A percentile compares a stretch with the other conserved stretches of the same genome.
phyloP scores from a whole-genome alignment of 2,888 invertebrate species.

The Tinea trinotella region DNA sequence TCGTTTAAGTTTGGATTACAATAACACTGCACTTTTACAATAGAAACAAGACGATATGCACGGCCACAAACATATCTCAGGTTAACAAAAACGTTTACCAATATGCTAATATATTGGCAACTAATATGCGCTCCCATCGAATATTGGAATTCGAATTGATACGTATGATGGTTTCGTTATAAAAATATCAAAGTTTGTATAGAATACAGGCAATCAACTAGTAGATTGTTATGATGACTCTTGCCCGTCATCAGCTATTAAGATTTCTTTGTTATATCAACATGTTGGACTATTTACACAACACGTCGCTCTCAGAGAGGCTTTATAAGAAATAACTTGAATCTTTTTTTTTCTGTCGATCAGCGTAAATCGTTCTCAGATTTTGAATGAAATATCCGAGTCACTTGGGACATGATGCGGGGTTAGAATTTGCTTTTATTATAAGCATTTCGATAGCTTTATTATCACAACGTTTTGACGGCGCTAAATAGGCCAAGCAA shows the following conservation, averaged over 20 bases:
- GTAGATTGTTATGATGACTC: conserved; percentile 66
- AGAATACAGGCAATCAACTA: conserved; percentile 64
- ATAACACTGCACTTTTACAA: conserved; percentile 47
- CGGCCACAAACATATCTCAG: neutral
- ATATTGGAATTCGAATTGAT: neutral
- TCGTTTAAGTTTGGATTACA: conserved; percentile 42
- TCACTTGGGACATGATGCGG: conserved; percentile 55
- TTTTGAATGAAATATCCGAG: conserved; percentile 64
- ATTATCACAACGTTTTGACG: conserved; percentile 54
- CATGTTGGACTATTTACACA: conserved; percentile 72
- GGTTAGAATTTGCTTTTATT: conserved; percentile 66
- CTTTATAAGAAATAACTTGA: conserved; percentile 57
- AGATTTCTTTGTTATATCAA: conserved; percentile 70
- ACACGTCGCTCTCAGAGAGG: conserved; percentile 57
- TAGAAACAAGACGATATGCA: conserved; percentile 33
- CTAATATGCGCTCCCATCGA: neutral
- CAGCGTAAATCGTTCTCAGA: conserved; percentile 60
- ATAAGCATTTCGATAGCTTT: conserved; percentile 61
- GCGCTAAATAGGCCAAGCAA: conserved; percentile 44
- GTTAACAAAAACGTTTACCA: conserved; percentile 7
- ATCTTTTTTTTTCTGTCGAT: conserved; percentile 53
- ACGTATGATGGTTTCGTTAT: conserved; percentile 9
- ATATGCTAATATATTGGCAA: conserved; percentile 15
- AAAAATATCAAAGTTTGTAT: conserved; percentile 29
- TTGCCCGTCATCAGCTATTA: conserved; percentile 70